A percentile compares a stretch with the other conserved stretches of the same genome.
phyloP scores from a whole-genome alignment of 2,797 vertebrate species.

The Masticophis lateralis region DNA sequence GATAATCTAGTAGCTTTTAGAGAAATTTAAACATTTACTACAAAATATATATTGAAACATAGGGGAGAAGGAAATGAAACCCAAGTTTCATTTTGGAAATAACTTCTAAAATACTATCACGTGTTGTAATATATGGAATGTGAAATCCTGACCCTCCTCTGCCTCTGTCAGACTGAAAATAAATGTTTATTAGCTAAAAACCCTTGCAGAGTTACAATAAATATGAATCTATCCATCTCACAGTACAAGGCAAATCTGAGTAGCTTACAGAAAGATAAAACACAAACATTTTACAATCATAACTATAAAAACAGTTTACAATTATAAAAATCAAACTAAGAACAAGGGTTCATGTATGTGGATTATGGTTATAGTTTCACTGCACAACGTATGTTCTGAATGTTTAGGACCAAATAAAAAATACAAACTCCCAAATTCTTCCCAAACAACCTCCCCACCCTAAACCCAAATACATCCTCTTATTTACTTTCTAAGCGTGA shows the following conservation, averaged over 20 bases:
- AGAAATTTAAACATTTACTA: not conserved
- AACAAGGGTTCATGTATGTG: not conserved
- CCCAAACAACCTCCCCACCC: not conserved
- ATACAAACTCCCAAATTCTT: not conserved
- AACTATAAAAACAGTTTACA: not conserved
- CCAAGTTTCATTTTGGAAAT: not conserved
- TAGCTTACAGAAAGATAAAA: not conserved
- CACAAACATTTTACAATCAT: not conserved
- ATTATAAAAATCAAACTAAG: not conserved
- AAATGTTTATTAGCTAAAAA: not conserved
- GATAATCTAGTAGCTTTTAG: not conserved
- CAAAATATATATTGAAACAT: not conserved
- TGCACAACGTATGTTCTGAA: not conserved
- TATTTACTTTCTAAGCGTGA: conserved; percentile 3
- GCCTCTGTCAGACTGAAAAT: not conserved
- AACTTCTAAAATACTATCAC: not conserved
- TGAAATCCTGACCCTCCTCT: not conserved
- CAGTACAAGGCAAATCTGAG: not conserved
- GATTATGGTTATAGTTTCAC: not conserved
- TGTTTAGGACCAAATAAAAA: not conserved
- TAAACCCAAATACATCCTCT: not conserved
- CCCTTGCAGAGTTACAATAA: not conserved
- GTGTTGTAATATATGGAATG: not conserved
- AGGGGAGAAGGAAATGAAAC: not conserved
- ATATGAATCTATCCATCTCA: not conserved